Conservation (phyloP, 2,888 invertebrate species). For the Dryocosmus kuriphilus region DNA sequence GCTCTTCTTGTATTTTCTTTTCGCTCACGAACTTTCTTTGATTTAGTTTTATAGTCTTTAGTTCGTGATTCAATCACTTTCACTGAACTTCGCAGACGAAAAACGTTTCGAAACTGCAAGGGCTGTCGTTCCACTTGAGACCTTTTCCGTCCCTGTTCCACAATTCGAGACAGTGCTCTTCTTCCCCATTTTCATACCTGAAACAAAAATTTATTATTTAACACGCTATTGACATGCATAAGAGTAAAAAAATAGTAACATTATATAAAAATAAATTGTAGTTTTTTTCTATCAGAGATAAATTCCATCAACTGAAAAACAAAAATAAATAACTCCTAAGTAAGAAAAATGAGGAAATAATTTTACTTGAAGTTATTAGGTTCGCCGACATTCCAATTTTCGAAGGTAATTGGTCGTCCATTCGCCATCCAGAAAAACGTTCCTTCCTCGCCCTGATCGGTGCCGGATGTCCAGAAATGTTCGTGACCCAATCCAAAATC, state of each 20-base stretch:
- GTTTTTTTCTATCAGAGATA: no score
- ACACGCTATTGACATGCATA: no score
- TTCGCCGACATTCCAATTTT: slow-evolving; percentile 96
- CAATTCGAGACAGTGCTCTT: slow-evolving; percentile 93
- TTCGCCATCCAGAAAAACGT: slow-evolving; percentile 96
- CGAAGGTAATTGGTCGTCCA: slow-evolving; percentile 91
- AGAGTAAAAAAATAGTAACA: no score
- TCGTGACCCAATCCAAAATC: slow-evolving; percentile 94
- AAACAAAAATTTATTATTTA: slow-evolving; percentile 25
- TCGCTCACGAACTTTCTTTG: slow-evolving; percentile 33
- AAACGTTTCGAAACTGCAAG: slow-evolving; percentile 94
- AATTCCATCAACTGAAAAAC: no score
- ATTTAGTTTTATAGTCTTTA: slow-evolving; percentile 21
- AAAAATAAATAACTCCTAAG: no score
- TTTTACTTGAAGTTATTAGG: slow-evolving; percentile 90
- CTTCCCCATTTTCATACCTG: slow-evolving; percentile 94
- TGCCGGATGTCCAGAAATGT: slow-evolving; percentile 96
- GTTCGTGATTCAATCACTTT: slow-evolving; percentile 45
- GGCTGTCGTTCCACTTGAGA: slow-evolving; percentile 95
- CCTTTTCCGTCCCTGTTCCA: slow-evolving; percentile 96
- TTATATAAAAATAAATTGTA: no score
- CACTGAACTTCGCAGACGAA: slow-evolving; percentile 92
- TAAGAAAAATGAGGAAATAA: background rate
- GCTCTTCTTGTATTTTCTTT: slow-evolving; percentile 31
- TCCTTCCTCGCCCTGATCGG: slow-evolving; percentile 94